A percentile compares a stretch with the other conserved stretches of the same genome.
Evolutionary conservation across 2,888 invertebrate genomes (phyloP).

Genomic region (Hemaris fuciformis): DNA sequence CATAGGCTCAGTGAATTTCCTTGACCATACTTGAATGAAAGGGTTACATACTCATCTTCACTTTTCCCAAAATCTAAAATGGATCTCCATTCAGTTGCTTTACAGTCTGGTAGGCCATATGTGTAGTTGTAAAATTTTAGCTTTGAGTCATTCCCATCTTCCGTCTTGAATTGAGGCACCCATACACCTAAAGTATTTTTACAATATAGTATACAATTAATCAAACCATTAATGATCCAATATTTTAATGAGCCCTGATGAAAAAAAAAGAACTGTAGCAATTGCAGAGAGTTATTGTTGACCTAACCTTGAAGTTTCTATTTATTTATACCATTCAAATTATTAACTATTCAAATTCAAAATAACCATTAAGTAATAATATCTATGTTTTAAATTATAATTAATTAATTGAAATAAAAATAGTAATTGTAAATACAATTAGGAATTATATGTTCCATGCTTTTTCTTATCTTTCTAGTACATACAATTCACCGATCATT

Average conservation of each 20-base stretch:
- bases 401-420: no score
- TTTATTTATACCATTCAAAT: no score
- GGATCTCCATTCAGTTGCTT: slow-evolving; percentile 85
- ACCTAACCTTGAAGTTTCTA: no score
- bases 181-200: slow-evolving; percentile 63
- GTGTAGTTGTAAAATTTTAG: slow-evolving; percentile 81
- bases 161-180: slow-evolving; percentile 84
- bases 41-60: slow-evolving; percentile 77
- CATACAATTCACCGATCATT: not conserved
- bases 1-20: no score
- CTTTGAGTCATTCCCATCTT: slow-evolving; percentile 80
- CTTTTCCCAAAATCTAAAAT: slow-evolving; percentile 84
- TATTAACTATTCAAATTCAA: no score
- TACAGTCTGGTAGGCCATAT: slow-evolving; percentile 86
- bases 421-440: no score
- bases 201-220: not conserved
- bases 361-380: no score
- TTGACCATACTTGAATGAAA: not conserved
- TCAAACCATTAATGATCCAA: not conserved
- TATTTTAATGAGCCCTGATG: no score
- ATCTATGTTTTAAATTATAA: no score
- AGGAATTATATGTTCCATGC: no score
- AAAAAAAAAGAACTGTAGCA: no score
- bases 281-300: no score
- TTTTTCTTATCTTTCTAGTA: not conserved